Evolutionary conservation across 2,797 vertebrate species (phyloP), one percentile per base, ranked within the genome.

Genomic region (Lycodopsis pacificus): DNA sequence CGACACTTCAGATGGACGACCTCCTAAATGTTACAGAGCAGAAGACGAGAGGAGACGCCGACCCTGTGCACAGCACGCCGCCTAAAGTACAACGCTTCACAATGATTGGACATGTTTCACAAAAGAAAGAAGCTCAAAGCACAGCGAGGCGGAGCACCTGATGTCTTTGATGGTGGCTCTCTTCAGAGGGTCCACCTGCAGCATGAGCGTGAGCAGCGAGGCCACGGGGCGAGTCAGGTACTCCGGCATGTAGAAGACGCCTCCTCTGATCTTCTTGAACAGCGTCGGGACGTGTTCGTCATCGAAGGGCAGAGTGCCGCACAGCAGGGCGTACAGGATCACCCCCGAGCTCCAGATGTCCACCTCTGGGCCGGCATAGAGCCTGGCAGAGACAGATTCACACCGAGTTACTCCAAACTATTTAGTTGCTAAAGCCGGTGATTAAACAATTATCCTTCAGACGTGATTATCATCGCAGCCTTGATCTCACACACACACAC

Each of bases 341-440:
- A 99, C 98, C 0, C 98, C 98, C 0, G 97, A 97, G 95, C 98
- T 99, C 98, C 98, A 99, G 91, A 99, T 99, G 73, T 99, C 98
- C 80, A 99, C 98, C 88, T 99, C 98, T 0, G 98, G 98, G 19
- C 98, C 98, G 0, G 98, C 98, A 0, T 99, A 99, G 66, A 99
- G 91, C 87, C 98, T 99, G 88, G 65, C 15, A 36, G 40, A 70
- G 58, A 32, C 1, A 34, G 32, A 7, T 7, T 1, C 32, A 1
- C 32, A 34, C 5, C 7, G 32, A 7, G 44, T 46, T 14, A 42
- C 40, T 42, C 30, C 30, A 30, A 30, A 30, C 30, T 30, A 30
- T 30, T 30, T 30, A 4, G 30, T 5, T 30, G 30, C 30, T 30
- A 30, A 30, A 34, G 32, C 32, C 32, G 32, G 32, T 34, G 36